Base-by-base conservation (phyloP, 2,113 vertebrate species). In the Cairina moschata region DNA sequence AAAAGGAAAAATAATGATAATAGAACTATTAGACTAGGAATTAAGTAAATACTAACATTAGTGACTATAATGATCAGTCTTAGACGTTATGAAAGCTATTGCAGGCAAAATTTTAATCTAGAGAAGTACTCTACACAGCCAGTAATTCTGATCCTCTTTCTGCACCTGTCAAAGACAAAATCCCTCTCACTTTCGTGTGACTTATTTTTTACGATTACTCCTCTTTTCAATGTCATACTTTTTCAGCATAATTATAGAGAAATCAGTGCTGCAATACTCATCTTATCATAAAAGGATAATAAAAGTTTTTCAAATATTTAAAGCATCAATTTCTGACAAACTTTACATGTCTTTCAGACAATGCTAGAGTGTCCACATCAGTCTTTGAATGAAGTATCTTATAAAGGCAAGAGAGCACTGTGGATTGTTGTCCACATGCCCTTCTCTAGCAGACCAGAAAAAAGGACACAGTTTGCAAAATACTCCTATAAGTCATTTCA, bases 191-290 rank as follows among this genome's bases (percentile, higher is more conserved):
- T 90, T 94, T 52, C 66, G 31, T 44, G 25, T 13, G 18, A 40
- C 58, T 93, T 83, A 59, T 73, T 83, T 83, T 90, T 87, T 87
- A 58, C 81, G 34, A 78, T 86, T 84, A 93, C 59, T 74, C 20
- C 16, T 60, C 29, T 92, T 91, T 74, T 44, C 63, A 88, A 6
- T 72, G 59, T 86, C 42, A 56, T 54, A 20, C 15, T 83, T 85
- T 55, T 55, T 9, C 18, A 56, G 2, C 29, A 58, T 12, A 68
- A 42, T 65, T 69, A 75, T 6, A 6, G 74, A 72, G n/a, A 69
- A 9, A 8, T 6, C 14, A 25, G 7, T 40, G 4, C 22, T 4
- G 44, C 50, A 15, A 11, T 15, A 13, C 14, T 46, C 22, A 62
- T 42, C 13, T 86, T 20, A 86, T 63, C 48, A 58, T 58, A 50